Evolutionary conservation across 92 coral and sea anemone species (phyloP).

Genomic region (Phymanthus crucifer): DNA sequence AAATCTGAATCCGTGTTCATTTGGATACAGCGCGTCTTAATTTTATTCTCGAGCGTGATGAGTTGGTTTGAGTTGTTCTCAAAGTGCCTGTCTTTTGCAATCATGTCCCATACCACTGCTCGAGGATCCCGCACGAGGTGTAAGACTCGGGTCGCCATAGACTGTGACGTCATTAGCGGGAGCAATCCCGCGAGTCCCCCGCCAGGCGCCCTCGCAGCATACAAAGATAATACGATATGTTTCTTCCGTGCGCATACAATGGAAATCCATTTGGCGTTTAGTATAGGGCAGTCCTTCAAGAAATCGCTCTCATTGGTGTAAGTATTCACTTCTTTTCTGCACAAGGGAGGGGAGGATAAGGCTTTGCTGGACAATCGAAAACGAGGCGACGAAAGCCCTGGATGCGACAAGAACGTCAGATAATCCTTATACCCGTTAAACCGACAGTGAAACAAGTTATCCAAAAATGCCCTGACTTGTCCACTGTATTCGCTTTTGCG

Average conservation of each 20-base stretch:
- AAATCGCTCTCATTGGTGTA: constrained; percentile 8
- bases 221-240: constrained; percentile 43
- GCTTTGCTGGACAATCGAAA: constrained; percentile 68
- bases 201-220: constrained; percentile 38
- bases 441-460: constrained; percentile 50
- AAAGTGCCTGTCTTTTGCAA: constrained; percentile 15
- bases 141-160: constrained; percentile 45
- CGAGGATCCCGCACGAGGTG: constrained; percentile 73
- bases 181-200: constrained; percentile 21
- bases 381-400: constrained; percentile 60
- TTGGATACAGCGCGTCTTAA: constrained; percentile 39
- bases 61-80: constrained; percentile 1
- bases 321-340: constrained; percentile 14
- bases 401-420: constrained; percentile 60
- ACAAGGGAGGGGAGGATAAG: constrained; percentile 66
- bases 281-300: constrained; percentile 36
- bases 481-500: constrained; percentile 34
- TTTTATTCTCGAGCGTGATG: constrained; percentile 17
- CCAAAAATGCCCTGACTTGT: constrained; percentile 48
- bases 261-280: constrained; percentile 39
- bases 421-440: constrained; percentile 62
- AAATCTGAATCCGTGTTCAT: constrained; percentile 39
- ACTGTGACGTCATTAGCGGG: constrained; percentile 25
- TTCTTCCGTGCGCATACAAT: constrained; percentile 46
- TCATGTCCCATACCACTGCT: constrained; percentile 51